These are phyloP conservation scores for Canis aureus DNA, from an alignment of 2,113 vertebrate genomes.

Conservation along the genomic window DNA sequence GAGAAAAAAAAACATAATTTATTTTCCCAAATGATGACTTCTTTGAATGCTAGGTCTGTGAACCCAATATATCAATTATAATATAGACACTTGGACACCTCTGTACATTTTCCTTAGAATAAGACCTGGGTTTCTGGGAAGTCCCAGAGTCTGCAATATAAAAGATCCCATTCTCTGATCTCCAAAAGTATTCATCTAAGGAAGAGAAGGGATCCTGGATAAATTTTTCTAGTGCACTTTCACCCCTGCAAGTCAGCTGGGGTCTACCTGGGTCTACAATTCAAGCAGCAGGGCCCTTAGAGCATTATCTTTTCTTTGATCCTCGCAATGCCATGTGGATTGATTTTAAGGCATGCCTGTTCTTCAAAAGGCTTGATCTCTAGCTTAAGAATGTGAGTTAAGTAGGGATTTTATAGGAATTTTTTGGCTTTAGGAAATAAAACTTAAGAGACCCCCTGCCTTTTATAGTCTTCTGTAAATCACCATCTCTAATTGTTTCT, in stretches of 20 bases:
- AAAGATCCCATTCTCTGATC: constrained; percentile 19
- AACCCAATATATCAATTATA: background rate
- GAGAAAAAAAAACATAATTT: background rate
- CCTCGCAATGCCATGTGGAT: constrained; percentile 37
- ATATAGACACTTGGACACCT: background rate
- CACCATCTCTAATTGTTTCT: constrained; percentile 79
- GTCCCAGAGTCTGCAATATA: background rate
- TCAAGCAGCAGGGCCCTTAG: constrained; percentile 64
- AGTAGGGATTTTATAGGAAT: constrained; percentile 74
- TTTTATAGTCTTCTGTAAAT: constrained; percentile 75
- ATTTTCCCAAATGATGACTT: background rate
- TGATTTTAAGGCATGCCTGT: constrained; percentile 56
- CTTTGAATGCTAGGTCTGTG: background rate
- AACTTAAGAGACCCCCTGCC: constrained; percentile 78
- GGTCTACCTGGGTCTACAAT: constrained; percentile 5
- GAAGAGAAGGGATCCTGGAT: background rate
- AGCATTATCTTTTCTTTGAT: constrained; percentile 74
- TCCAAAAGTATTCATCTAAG: background rate
- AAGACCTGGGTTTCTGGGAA: background rate
- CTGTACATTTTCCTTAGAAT: background rate
- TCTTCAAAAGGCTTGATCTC: constrained; percentile 75
- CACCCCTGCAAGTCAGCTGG: background rate
- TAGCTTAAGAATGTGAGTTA: constrained; percentile 75
- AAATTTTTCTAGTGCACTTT: background rate
- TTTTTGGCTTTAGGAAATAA: constrained; percentile 75